Base-by-base conservation (phyloP, 2,797 vertebrate species). In the Takifugu ocellatus region DNA sequence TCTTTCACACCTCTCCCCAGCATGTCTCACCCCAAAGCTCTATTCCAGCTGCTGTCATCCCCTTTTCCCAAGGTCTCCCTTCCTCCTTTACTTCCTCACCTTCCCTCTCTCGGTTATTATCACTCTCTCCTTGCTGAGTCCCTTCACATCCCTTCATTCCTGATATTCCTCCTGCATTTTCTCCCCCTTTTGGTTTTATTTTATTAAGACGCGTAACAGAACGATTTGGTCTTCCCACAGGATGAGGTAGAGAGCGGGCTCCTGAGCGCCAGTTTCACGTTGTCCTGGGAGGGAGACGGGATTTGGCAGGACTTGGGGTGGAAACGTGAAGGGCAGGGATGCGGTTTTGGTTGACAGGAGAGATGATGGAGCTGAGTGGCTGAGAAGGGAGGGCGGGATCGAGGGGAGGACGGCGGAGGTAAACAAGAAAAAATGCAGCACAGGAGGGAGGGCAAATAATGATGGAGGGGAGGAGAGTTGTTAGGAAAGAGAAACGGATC, bases 141-240 rank as follows among this genome's bases (percentile, higher is more conserved):
- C 54, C 6, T 49, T 54, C 51, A 74, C 68, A 75, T 74, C 69
- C 70, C 54, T 71, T 75, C 66, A 71, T 72, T 75, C 54, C 68
- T 56, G 58, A 63, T 72, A 56, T 52, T 51, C 43, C 25, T 17
- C 15, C 50, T 25, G 43, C 57, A 56, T 77, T 70, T 63, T 36
- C 57, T 61, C 57, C 39, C 45, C 16, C 17, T 56, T 59, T 70
- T 63, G 52, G 62, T 57, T 55, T 25, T 44, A 57, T 53, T 68
- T 81, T 82, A 21, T 70, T 57, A 83, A 81, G 71, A 59, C 61
- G 47, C 70, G 24, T 42, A 85, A 72, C 70, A 70, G 81, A 81
- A 84, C 77, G 67, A 70, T 63, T 79, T 59, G 31, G 55, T 78
- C 75, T 60, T 67, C 69, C 77, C 75, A 77, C 54, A 31, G 70